Percentiles rank a stretch among this genome's conserved stretches.
Evolutionary conservation across 2,113 vertebrate species (phyloP).

Genomic region (Leucoraja erinaceus): DNA sequence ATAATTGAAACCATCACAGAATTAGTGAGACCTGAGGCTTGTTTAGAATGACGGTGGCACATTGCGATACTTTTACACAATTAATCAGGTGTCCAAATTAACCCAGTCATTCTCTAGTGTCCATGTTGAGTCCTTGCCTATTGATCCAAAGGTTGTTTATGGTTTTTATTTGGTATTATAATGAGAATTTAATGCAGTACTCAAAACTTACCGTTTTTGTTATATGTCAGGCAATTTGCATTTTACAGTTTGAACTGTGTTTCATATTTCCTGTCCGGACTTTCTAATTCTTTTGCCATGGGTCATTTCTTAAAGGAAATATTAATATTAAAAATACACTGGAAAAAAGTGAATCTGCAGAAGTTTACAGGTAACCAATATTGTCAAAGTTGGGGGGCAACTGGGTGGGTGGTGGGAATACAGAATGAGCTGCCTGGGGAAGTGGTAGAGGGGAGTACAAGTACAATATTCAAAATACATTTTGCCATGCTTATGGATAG

Average conservation of each 20-base stretch:
- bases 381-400: not conserved
- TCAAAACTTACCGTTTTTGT: not conserved
- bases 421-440: no score
- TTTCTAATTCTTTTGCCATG: not conserved
- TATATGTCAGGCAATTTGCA: not conserved
- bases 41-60: not conserved
- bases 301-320: not conserved
- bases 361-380: not conserved
- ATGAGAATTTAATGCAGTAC: not conserved
- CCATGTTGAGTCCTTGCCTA: not conserved
- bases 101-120: not conserved
- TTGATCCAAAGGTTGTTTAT: not conserved
- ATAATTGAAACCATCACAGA: slow-evolving; percentile 32
- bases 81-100: slow-evolving; percentile 2
- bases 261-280: not conserved
- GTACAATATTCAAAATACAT: no score
- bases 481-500: no score
- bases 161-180: not conserved
- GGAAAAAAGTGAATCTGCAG: not conserved
- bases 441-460: no score
- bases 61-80: not conserved
- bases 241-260: not conserved
- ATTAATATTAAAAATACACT: not conserved
- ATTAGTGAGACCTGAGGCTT: slow-evolving; percentile 35
- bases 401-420: no score